Evolutionary conservation across 2,113 vertebrate species (phyloP).

Genomic region (Syngnathus typhle): DNA sequence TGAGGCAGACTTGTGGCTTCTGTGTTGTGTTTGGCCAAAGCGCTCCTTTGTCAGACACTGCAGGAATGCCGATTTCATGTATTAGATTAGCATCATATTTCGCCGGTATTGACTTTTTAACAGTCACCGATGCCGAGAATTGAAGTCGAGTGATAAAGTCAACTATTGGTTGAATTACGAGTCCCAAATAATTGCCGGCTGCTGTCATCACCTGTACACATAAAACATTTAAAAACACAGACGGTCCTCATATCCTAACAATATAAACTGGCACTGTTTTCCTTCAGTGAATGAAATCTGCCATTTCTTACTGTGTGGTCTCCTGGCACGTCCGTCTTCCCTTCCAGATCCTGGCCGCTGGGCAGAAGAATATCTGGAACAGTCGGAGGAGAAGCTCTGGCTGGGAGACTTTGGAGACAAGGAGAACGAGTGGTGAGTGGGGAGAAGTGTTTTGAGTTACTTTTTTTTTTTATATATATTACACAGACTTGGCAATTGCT

Average conservation of each 20-base stretch:
- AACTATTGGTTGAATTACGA: too few species aligned
- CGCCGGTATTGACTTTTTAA: background rate
- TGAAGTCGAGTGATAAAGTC: too few species aligned
- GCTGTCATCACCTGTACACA: too few species aligned
- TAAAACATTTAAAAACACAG: too few species aligned
- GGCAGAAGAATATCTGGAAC: constrained; percentile 96
- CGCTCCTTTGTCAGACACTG: constrained; percentile 2
- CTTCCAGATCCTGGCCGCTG: constrained; percentile 87
- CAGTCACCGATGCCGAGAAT: too few species aligned
- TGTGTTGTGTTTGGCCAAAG: background rate
- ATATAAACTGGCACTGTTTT: background rate
- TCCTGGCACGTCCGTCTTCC: background rate
- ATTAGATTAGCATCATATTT: background rate
- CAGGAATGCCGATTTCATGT: background rate
- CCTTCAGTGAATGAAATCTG: background rate
- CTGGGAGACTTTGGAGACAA: constrained; percentile 86
- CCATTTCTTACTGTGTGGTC: background rate
- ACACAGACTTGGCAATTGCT: background rate
- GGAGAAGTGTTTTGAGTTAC: background rate
- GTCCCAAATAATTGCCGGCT: too few species aligned
- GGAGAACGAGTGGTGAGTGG: constrained; percentile 74
- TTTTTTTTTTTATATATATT: background rate
- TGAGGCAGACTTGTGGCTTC: background rate
- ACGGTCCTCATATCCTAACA: too few species aligned
- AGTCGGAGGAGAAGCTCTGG: constrained; percentile 97